Percentiles rank a stretch among this genome's conserved stretches.
phyloP scores from a whole-genome alignment of 2,113 vertebrate genomes.

The Neopipo cinnamomea region DNA sequence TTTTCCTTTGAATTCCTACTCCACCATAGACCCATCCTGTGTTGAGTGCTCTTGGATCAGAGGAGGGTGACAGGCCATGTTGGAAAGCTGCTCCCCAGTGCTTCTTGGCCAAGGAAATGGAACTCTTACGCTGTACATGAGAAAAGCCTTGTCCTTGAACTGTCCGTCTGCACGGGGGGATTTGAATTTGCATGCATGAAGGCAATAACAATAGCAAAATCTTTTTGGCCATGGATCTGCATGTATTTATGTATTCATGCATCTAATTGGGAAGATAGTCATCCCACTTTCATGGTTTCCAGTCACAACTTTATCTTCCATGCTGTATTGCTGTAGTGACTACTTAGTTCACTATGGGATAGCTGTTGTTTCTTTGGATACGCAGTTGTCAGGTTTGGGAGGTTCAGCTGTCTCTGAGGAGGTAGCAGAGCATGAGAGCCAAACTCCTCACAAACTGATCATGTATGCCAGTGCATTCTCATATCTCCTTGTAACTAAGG shows the following conservation, averaged over 20 bases:
- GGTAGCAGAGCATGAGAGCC: not conserved
- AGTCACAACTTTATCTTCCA: not conserved
- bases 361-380: not conserved
- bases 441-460: not conserved
- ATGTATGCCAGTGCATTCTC: not conserved
- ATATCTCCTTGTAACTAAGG: not conserved
- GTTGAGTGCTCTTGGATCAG: rapidly evolving
- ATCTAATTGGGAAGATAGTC: not conserved
- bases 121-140: not conserved
- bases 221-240: not conserved
- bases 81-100: not conserved
- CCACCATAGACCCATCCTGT: rapidly evolving
- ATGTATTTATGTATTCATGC: not conserved
- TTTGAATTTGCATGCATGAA: not conserved
- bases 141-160: not conserved
- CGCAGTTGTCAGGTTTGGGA: not conserved
- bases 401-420: not conserved
- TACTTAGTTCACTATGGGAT: not conserved
- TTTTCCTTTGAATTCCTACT: not conserved
- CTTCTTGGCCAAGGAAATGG: not conserved
- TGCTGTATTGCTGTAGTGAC: not conserved
- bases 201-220: not conserved
- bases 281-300: not conserved
- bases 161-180: not conserved
- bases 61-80: not conserved